Evolutionary conservation across 2,113 vertebrate genomes (phyloP), one percentile per base, ranked within the genome.

Genomic region (Nothobranchius kuhntae): DNA sequence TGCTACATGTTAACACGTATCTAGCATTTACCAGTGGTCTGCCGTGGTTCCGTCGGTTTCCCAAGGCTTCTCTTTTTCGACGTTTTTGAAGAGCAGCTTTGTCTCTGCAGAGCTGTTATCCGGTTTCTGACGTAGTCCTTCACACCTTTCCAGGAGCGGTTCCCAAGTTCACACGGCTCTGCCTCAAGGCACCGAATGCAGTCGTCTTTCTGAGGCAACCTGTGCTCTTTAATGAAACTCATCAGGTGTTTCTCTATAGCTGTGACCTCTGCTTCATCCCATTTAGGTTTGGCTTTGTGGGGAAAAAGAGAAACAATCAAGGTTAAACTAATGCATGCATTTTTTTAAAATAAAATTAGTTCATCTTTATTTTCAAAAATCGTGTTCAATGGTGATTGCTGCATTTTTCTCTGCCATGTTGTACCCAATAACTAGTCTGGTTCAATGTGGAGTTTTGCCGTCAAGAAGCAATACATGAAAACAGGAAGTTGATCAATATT

Each of bases 41-140:
- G 30, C 1, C 4, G 30, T 2, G 30, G 30, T 30, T 30, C 30
- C 30, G 2, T 30, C 30, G 30, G 30, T 30, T 30, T 30, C 30
- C 30, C 30, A 30, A 30, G 30, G 30, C 30, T 30, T 30, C 30
- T 1, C 30, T 30, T 30, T 30, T 30, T 30, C 2, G 30, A 30
- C 30, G 30, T 30, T 30, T 30, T 30, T 30, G 58, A 24, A 0
- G 17, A 13, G 30, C 42, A 9, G 0, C 50, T 61, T 58, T 82
- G 71, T 51, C 83, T 77, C 30, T 83, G 75, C 0, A 86, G 61
- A 35, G 84, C 67, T 0, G 83, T 87, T 77, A 90, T 90, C 61
- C 88, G 59, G 83, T 90, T 90, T 24, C 86, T 73, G 40, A 88
- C 79, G 7, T 84, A 90, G 68, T 90, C 75, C 71, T 88, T 90